Base-by-base conservation (phyloP, 2,113 vertebrate genomes). In the Pachyramphus minor region DNA sequence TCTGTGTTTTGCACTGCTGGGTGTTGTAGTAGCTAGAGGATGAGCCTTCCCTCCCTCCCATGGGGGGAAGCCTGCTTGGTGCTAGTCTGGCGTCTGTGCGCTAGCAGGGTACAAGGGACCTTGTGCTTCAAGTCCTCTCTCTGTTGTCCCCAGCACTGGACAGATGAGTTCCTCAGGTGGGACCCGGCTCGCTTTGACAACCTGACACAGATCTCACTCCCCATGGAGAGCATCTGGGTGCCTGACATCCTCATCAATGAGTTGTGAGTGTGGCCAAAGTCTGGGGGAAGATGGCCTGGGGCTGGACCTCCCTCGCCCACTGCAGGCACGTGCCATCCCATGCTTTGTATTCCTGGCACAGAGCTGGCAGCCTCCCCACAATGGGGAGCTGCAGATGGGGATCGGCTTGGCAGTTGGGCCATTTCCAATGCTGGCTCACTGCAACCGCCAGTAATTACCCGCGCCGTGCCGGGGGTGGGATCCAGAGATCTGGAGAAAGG, bases 171-270 rank as follows among this genome's bases (percentile, higher is more conserved):
- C 96, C 98, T 99, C 73, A 97, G 96, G n/a, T 99, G 99, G 99
- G 97, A 99, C 89, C 99, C 99, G 0, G 97, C 97, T 10, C 98
- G 84, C 63, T 99, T 99, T 3, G 99, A 99, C 97, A 98, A 99
- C 80, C 98, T 99, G 92, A 98, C 98, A 11, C 98, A 99, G 77
- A 96, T 99, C 80, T 99, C 99, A 52, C 96, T 99, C 31, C 99
- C 98, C 1, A 98, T 98, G 0, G 98, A 98, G 41, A 99, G 98
- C 79, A 97, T 99, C 86, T 99, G 99, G 99, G 98, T 99, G 64
- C 99, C 99, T 0, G 99, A 99, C 96, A 99, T 99, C 93, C 98
- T 99, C 96, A 99, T 99, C 98, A 99, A 99, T 1, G 99, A 99
- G 94, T 99, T 99, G 99, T 99, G 97, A 99, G 99, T 98, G 28